Evolutionary conservation across 2,797 vertebrate genomes (phyloP).

Genomic region (Halcyon smyrnensis): DNA sequence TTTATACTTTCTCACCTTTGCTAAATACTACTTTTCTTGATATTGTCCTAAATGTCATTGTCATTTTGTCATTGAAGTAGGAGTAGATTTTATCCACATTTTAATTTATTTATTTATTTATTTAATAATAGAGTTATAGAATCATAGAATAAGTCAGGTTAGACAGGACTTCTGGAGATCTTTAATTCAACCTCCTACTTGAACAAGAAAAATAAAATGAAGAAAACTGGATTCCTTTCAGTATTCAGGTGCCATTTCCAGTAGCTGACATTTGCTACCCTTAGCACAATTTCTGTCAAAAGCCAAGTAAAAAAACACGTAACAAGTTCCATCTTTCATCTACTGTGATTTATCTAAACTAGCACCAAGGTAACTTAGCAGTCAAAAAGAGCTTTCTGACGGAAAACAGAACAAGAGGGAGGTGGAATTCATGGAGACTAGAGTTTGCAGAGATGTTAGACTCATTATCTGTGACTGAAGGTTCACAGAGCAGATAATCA

Average conservation of each 20-base stretch:
- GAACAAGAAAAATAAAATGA: neutral
- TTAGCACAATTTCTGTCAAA: neutral
- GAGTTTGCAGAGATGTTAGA: neutral
- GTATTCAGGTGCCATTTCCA: neutral
- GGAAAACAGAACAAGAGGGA: neutral
- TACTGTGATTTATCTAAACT: neutral
- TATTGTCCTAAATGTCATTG: neutral
- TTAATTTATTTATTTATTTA: neutral
- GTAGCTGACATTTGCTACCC: neutral
- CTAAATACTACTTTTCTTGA: neutral
- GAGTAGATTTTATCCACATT: neutral
- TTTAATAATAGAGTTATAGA: neutral
- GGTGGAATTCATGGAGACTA: neutral
- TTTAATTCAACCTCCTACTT: neutral
- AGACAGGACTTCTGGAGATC: neutral
- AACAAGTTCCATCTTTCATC: neutral
- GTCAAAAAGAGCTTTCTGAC: neutral
- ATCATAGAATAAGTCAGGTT: neutral
- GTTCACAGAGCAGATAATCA: slow-evolving; percentile 11
- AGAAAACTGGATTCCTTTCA: neutral
- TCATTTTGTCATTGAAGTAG: neutral
- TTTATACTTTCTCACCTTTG: neutral
- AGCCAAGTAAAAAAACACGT: neutral
- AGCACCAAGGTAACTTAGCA: neutral
- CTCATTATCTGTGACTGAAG: neutral